These are phyloP conservation scores for Carlito syrichta DNA, from an alignment of 2,113 vertebrate species.

Conservation along the genomic window DNA sequence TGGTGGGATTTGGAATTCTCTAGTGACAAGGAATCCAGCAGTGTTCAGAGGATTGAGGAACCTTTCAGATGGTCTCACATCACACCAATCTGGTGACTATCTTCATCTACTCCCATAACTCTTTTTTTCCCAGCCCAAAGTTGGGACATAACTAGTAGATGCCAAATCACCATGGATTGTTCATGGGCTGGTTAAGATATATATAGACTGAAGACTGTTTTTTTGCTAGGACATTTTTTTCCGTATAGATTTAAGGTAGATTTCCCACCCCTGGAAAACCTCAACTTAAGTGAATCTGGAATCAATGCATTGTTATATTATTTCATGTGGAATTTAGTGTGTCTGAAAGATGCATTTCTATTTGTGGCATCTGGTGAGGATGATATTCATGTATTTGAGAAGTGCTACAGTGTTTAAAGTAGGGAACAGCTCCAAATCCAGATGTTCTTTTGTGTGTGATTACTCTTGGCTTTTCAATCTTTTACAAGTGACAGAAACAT, in stretches of 20 bases:
- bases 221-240: not conserved
- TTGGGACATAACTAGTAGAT: not conserved
- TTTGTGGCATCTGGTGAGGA: not conserved
- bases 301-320: not conserved
- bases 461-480: not conserved
- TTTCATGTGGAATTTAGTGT: conserved; percentile 25
- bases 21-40: not conserved
- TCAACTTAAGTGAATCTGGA: not conserved
- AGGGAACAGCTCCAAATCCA: no score
- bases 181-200: not conserved
- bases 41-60: no score
- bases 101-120: not conserved
- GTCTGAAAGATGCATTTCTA: not conserved
- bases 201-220: not conserved
- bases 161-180: not conserved
- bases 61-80: not conserved
- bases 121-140: not conserved
- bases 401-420: not conserved
- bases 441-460: no score
- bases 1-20: not conserved
- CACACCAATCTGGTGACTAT: not conserved
- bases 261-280: not conserved
- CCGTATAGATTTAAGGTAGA: not conserved
- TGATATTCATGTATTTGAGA: not conserved
- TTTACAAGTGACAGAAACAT: not conserved